Base-by-base conservation (phyloP, 2,888 invertebrate species). In the Hylaea fasciaria region DNA sequence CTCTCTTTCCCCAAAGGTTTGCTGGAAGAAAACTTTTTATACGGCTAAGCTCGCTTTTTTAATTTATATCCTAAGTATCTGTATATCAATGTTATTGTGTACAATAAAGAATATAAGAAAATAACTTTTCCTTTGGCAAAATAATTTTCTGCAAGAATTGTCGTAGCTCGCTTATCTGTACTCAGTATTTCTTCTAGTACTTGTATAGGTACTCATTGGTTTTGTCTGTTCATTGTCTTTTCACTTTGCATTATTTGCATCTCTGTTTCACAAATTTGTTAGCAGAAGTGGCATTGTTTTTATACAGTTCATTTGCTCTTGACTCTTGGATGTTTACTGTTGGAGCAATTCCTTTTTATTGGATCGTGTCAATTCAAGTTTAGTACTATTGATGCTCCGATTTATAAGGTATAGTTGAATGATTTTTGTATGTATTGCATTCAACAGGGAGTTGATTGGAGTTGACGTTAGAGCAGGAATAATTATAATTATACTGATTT, bases 221-320 rank as follows among this genome's bases (percentile, higher is more conserved):
- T n/a, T 22, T 22, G 41, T 50, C 11, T 2, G 37, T 45, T 32
- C 9, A 32, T 32, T 41, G 41, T 51, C 11, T 46, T 56, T 37
- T 43, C 39, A 14, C 49, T 7, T n/a, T 54, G 39, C 41, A 45
- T 49, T 55, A 41, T 65, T 49, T 47, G 47, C 40, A 16, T 59
- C 57, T 46, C 44, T 65, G 55, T 50, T 61, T 49, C 50, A 43
- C 53, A 39, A 57, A 66, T 66, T 61, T 61, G 52, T 53, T 66
- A 50, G 51, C 55, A 48, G 17, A 47, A 45, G 44, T 41, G 37
- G 49, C 43, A 45, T 51, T 57, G 41, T 54, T 57, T 56, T 58
- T 53, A 45, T 50, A 17, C 58, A 63, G 57, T 63, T 63, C 45
- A 58, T 62, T 62, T 52, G 55, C 49, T 58, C 48, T 53, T 43